These are phyloP conservation scores for Glareola pratincola DNA, from an alignment of 2,113 vertebrate genomes.

Conservation along the genomic window DNA sequence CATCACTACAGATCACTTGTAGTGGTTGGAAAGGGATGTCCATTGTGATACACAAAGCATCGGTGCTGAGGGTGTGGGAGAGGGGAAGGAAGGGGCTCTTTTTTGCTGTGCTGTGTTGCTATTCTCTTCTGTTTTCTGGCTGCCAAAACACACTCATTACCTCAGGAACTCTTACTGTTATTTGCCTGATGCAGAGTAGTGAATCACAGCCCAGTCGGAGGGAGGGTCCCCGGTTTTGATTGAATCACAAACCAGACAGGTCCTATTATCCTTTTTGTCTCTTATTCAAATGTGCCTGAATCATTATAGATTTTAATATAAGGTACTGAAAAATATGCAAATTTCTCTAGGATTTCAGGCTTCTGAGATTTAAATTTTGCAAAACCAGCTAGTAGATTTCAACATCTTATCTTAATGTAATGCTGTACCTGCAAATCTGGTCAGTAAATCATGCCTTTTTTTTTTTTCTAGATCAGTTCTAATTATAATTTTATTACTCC, in stretches of 20 bases:
- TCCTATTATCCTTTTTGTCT: conserved; percentile 39
- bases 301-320: background rate
- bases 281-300: conserved; percentile 17
- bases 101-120: background rate
- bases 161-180: background rate
- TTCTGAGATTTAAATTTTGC: background rate
- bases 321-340: background rate
- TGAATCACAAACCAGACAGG: conserved; percentile 23
- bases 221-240: conserved; percentile 25
- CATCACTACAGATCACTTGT: background rate
- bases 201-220: background rate
- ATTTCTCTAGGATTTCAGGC: background rate
- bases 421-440: background rate
- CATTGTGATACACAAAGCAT: background rate
- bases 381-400: background rate
- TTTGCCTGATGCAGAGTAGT: background rate
- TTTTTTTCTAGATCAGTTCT: background rate
- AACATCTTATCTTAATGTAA: background rate
- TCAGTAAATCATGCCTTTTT: background rate
- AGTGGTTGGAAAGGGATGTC: background rate
- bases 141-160: background rate
- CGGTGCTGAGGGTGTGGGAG: background rate
- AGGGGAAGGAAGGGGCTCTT: background rate
- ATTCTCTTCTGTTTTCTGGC: conserved; percentile 17
- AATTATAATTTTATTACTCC: background rate